Base-by-base conservation (phyloP, 2,888 invertebrate species). In the Drosophila leonis region DNA sequence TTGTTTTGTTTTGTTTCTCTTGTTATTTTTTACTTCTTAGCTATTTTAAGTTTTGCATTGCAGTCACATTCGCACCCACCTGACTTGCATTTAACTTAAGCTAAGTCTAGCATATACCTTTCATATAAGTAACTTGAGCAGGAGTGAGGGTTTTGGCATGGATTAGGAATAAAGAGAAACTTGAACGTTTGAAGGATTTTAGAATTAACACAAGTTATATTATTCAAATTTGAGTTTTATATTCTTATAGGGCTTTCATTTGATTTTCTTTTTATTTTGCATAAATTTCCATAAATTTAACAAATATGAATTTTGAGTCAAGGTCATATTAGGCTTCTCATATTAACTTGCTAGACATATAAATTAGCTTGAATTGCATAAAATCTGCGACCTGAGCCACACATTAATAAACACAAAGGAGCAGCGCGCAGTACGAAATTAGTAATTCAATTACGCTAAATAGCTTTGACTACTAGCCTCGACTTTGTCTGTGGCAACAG, bases 371-470 rank as follows among this genome's bases (percentile, higher is more conserved):
- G 12, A 37, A 35, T 33, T 46, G 41, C 20, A 39, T 33, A 46
- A 48, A 42, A 13, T 39, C 24, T 41, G 48, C 12, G 27, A 15
- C 27, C 48, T 31, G 18, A 24, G 56, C 48, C 15, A 27, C 12
- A 52, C 70, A 88, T 88, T 80, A 83, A 81, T 88, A 86, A 80
- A 60, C 81, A 86, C 80, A 86, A 86, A 86, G 80, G 78, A 66
- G 65, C 55, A 71, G 65, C 54, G 13, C 44, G 39, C 52, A 20
- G 67, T 68, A 49, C 55, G 67, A 73, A 79, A 86, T 86, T 86
- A 83, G 85, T 87, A 79, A 86, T 79, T 84, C 89, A 88, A 84
- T 84, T 88, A 77, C 64, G 68, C 55, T 72, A 88, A 88, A 81
- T 67, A 81, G 84, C 74, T 57, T 63, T 52, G 74, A 68, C 54